phyloP scores from a whole-genome alignment of 2,888 invertebrate genomes.

The Aphodius granarius region DNA sequence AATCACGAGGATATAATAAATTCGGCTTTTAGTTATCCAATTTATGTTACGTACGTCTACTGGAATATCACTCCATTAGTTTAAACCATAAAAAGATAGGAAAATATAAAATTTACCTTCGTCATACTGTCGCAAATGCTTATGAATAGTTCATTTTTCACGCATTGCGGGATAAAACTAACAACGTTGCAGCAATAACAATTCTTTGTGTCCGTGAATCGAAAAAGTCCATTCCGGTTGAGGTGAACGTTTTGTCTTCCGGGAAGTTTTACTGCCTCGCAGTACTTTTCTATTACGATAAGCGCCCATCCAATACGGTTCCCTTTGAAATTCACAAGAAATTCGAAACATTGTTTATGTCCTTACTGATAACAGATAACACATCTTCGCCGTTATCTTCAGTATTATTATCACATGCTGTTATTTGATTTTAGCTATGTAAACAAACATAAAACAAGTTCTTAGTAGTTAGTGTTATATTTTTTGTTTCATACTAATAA shows the following conservation, averaged over 20 bases:
- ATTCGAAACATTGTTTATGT: background rate
- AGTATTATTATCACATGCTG: background rate
- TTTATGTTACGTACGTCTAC: too few relatives aligned
- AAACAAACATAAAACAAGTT: too few relatives aligned
- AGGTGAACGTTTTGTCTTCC: background rate
- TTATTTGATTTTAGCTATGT: background rate
- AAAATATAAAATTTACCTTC: too few relatives aligned
- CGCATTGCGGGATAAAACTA: background rate
- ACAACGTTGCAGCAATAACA: background rate
- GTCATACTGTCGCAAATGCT: background rate
- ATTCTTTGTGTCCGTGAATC: background rate
- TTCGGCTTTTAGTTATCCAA: too few relatives aligned
- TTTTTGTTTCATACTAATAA: too few relatives aligned
- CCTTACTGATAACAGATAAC: background rate
- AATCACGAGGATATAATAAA: too few relatives aligned
- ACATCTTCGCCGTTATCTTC: background rate
- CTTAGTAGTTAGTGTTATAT: too few relatives aligned
- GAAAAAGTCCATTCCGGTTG: background rate
- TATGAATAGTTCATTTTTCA: background rate
- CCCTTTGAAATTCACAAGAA: background rate
- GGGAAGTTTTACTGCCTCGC: background rate
- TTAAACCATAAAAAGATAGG: too few relatives aligned
- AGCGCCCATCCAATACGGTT: background rate
- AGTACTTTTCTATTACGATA: background rate
- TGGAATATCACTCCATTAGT: too few relatives aligned